These are phyloP conservation scores for Patagioenas fasciata DNA, from an alignment of 2,113 vertebrate genomes.

Conservation along the genomic window DNA sequence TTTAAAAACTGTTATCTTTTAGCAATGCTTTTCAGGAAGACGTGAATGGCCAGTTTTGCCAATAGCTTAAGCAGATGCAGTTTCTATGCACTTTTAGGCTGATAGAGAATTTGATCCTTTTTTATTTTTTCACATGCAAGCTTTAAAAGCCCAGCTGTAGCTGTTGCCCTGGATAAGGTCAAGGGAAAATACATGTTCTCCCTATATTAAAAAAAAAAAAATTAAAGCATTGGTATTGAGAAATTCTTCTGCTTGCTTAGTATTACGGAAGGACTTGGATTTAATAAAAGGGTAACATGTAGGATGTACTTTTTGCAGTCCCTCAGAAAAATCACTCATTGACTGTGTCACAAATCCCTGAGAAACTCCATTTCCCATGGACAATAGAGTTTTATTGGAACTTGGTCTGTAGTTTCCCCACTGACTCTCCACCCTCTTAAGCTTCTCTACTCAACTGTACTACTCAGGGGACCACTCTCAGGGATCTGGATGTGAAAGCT, in stretches of 20 bases:
- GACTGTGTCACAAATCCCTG: neutral
- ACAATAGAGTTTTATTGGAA: neutral
- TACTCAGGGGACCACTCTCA: neutral
- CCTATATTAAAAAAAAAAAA: neutral
- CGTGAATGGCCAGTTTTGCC: neutral
- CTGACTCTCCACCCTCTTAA: neutral
- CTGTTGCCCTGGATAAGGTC: neutral
- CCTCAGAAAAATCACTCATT: neutral
- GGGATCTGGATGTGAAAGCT: neutral
- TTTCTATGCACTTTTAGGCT: neutral
- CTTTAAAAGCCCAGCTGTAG: constrained; percentile 1
- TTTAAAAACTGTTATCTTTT: neutral
- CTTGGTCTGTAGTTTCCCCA: neutral
- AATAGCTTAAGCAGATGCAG: neutral
- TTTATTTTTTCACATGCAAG: neutral
- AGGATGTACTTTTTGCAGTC: neutral
- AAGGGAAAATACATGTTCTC: constrained; percentile 17
- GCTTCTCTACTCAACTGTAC: neutral
- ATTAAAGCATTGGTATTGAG: neutral
- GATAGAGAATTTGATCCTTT: neutral
- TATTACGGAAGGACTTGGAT: neutral
- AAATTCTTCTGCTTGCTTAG: neutral
- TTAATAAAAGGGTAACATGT: neutral
- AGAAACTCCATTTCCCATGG: neutral
- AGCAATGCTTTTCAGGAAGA: neutral